phyloP scores from a whole-genome alignment of 2,888 invertebrate species.

The Rhagium mordax region DNA sequence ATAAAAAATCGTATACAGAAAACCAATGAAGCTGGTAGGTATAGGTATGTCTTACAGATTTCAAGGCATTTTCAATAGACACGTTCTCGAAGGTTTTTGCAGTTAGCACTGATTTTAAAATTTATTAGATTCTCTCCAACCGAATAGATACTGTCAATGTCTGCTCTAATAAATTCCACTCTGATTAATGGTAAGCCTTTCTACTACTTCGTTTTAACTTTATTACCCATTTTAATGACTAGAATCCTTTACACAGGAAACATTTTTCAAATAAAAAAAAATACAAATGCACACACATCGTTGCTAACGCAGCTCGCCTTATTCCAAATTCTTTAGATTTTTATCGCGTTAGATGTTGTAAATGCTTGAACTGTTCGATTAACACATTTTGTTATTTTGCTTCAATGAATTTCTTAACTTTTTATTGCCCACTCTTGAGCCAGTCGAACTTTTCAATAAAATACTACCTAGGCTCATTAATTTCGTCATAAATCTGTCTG shows the following conservation, averaged over 20 bases:
- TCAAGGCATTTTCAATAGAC: slow-evolving; percentile 6
- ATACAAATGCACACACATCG: slow-evolving; percentile 27
- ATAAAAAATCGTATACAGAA: neutral
- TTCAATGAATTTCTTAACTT: neutral
- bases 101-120: slow-evolving; percentile 38
- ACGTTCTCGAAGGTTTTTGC: slow-evolving; percentile 29
- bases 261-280: slow-evolving; percentile 38
- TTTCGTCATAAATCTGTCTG: no score
- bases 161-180: slow-evolving; percentile 46
- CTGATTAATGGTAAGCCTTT: slow-evolving; percentile 44
- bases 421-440: no score
- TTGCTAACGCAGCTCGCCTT: slow-evolving; percentile 16
- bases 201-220: slow-evolving; percentile 33
- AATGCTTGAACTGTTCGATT: neutral
- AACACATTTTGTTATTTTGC: neutral
- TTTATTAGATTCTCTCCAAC: slow-evolving; percentile 44
- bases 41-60: slow-evolving; percentile 14
- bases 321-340: slow-evolving; percentile 34
- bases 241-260: slow-evolving; percentile 36
- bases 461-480: no score
- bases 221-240: slow-evolving; percentile 39
- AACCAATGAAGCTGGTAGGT: neutral
- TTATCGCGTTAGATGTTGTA: slow-evolving; percentile 11
- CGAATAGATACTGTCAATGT: slow-evolving; percentile 38
- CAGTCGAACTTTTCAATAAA: no score